These are phyloP conservation scores for Liopterus haemorrhoidalis DNA, from an alignment of 2,888 invertebrate species.

Conservation along the genomic window DNA sequence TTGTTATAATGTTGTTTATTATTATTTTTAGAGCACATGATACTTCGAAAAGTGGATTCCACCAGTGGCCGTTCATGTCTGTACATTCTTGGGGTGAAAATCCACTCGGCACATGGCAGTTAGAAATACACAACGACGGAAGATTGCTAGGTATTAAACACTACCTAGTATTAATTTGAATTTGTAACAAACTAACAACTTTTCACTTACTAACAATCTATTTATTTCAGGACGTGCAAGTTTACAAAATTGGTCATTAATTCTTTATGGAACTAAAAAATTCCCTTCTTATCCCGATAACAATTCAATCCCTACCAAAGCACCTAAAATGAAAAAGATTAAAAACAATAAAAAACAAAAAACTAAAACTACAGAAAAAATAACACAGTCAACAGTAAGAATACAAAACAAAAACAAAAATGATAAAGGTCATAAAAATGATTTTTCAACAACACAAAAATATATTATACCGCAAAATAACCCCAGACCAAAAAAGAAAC, in stretches of 20 bases:
- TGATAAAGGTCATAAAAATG: conserved; percentile 36
- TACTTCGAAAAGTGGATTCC: conserved; percentile 85
- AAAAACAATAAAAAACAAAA: conserved; percentile 53
- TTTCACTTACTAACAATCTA: conserved; percentile 25
- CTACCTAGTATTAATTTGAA: background rate
- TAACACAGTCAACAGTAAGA: conserved; percentile 51
- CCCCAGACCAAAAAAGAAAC: conserved; percentile 22
- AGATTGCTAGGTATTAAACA: conserved; percentile 69
- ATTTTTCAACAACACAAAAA: conserved; percentile 20
- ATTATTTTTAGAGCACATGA: conserved; percentile 74
- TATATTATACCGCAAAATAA: background rate
- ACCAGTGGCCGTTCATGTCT: conserved; percentile 99
- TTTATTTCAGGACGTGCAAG: conserved; percentile 70
- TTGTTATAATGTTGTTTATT: too few relatives aligned
- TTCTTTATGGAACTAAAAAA: conserved; percentile 82
- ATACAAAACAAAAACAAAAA: conserved; percentile 46
- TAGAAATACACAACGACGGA: conserved; percentile 94
- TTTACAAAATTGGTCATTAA: conserved; percentile 88
- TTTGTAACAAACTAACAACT: conserved; percentile 13
- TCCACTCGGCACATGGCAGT: conserved; percentile 88
- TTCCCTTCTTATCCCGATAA: conserved; percentile 38
- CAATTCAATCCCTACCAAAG: conserved; percentile 28
- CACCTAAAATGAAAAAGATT: conserved; percentile 44
- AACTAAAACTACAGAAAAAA: conserved; percentile 51
- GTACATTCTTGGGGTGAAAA: conserved; percentile 98